These are phyloP conservation scores for Neodon shergylaensis DNA, from an alignment of 2,113 vertebrate species.

Conservation along the genomic window DNA sequence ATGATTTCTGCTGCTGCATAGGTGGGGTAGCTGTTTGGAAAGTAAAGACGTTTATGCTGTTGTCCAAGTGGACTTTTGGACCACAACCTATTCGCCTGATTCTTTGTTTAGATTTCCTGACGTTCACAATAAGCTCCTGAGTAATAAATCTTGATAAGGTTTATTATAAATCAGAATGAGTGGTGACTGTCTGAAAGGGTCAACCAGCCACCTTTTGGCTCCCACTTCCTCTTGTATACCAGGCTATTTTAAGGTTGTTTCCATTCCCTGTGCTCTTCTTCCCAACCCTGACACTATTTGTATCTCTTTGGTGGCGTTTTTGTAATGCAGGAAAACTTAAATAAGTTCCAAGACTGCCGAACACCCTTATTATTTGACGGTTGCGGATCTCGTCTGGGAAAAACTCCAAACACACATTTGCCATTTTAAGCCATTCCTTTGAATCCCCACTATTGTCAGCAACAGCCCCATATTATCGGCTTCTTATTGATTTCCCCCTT, in stretches of 20 bases:
- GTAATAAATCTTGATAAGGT: slow-evolving; percentile 56
- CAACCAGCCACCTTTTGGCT: slow-evolving; percentile 50
- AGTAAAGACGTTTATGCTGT: slow-evolving; percentile 11
- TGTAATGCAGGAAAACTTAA: slow-evolving; percentile 76
- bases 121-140: slow-evolving; percentile 62
- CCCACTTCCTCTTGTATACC: slow-evolving; percentile 50
- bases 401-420: slow-evolving; percentile 78
- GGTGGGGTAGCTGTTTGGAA: neutral
- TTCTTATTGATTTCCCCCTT: slow-evolving; percentile 68
- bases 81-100: slow-evolving; percentile 17
- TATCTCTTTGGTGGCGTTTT: slow-evolving; percentile 61
- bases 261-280: slow-evolving; percentile 60
- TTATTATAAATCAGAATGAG: slow-evolving; percentile 66
- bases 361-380: slow-evolving; percentile 76
- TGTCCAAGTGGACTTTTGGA: slow-evolving; percentile 33
- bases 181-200: slow-evolving; percentile 40
- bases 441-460: slow-evolving; percentile 73
- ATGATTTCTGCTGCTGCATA: neutral
- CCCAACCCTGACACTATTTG: slow-evolving; percentile 73
- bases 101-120: slow-evolving; percentile 66
- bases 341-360: slow-evolving; percentile 74
- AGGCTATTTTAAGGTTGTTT: slow-evolving; percentile 75
- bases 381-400: slow-evolving; percentile 73
- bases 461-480: slow-evolving; percentile 62
- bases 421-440: slow-evolving; percentile 78